Percentiles rank a stretch among this genome's conserved stretches.
phyloP scores from a whole-genome alignment of 2,888 invertebrate genomes.

The Megastigmus dorsalis region DNA sequence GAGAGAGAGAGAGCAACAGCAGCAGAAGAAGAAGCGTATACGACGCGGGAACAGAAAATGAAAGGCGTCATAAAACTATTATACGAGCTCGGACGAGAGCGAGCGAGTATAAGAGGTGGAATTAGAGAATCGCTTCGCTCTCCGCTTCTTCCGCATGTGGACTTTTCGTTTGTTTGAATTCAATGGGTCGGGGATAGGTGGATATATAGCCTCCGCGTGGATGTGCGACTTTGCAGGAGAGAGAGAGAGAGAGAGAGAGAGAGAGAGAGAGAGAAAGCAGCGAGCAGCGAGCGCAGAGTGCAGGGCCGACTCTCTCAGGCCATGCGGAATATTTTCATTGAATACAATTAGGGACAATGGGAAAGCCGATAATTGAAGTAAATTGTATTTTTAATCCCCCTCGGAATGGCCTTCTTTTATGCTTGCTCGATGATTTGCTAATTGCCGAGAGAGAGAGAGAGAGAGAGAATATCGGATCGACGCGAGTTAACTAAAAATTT shows the following conservation, averaged over 20 bases:
- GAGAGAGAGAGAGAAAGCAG: background rate
- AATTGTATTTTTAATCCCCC: conserved; percentile 50
- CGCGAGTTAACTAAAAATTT: background rate
- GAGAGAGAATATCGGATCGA: conserved; percentile 11
- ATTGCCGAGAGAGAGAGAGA: too few species aligned
- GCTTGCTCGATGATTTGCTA: conserved; percentile 24
- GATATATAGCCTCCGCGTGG: too few species aligned
- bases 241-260: too few species aligned
- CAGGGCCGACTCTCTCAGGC: too few species aligned
- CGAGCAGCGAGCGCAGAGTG: background rate
- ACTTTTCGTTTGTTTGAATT: conserved; percentile 45
- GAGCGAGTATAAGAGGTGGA: background rate
- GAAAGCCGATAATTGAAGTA: conserved; percentile 50
- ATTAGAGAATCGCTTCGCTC: conserved; percentile 12
- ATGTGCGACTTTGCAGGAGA: too few species aligned
- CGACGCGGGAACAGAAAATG: conserved; percentile 12
- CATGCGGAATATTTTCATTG: conserved; percentile 46
- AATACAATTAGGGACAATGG: conserved; percentile 49
- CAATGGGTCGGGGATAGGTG: too few species aligned
- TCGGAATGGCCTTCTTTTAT: conserved; percentile 25
- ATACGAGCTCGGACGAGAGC: background rate
- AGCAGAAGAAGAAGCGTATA: background rate
- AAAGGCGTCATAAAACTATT: conserved; percentile 51
- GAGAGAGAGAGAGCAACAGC: background rate
- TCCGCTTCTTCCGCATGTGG: conserved; percentile 39